A percentile compares a stretch with the other conserved stretches of the same genome.
Conservation (phyloP, 2,113 vertebrate genomes). For the Nycticebus coucang region DNA sequence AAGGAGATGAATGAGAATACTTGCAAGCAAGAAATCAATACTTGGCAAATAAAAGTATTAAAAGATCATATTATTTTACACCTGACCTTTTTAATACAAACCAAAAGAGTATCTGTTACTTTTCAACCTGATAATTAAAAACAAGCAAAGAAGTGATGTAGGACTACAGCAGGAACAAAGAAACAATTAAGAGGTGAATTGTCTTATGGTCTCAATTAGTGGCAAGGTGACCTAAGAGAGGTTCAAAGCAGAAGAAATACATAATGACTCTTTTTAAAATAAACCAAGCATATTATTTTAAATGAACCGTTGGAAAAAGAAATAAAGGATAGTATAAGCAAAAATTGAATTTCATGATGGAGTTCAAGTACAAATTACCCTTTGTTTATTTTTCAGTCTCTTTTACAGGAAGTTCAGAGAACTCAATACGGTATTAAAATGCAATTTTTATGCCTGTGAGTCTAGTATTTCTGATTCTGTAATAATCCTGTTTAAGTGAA, state of each 20-base stretch:
- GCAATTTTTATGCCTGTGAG: conserved; percentile 75
- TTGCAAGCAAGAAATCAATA: conserved; percentile 49
- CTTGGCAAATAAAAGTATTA: conserved; percentile 10
- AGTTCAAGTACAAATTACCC: conserved; percentile 62
- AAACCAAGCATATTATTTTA: conserved; percentile 73
- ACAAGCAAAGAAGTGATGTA: conserved; percentile 61
- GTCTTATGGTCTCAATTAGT: conserved; percentile 67
- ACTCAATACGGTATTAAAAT: conserved; percentile 67
- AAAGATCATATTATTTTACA: conserved; percentile 41
- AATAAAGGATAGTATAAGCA: conserved; percentile 52
- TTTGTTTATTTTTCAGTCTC: conserved; percentile 68
- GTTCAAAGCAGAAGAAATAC: conserved; percentile 55
- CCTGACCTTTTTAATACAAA: neutral
- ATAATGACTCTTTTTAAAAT: conserved; percentile 70
- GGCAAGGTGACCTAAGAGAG: conserved; percentile 69
- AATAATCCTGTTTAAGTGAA: conserved; percentile 81
- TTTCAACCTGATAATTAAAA: conserved; percentile 56
- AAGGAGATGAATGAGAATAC: neutral
- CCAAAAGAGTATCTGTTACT: conserved; percentile 62
- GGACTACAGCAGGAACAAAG: conserved; percentile 50
- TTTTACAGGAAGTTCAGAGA: conserved; percentile 65
- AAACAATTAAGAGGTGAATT: conserved; percentile 77
- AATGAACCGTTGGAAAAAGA: conserved; percentile 63
- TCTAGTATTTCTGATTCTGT: conserved; percentile 78
- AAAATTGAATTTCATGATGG: conserved; percentile 72